Base-by-base conservation (phyloP, 2,888 invertebrate genomes). In the Polymixis lichenea region DNA sequence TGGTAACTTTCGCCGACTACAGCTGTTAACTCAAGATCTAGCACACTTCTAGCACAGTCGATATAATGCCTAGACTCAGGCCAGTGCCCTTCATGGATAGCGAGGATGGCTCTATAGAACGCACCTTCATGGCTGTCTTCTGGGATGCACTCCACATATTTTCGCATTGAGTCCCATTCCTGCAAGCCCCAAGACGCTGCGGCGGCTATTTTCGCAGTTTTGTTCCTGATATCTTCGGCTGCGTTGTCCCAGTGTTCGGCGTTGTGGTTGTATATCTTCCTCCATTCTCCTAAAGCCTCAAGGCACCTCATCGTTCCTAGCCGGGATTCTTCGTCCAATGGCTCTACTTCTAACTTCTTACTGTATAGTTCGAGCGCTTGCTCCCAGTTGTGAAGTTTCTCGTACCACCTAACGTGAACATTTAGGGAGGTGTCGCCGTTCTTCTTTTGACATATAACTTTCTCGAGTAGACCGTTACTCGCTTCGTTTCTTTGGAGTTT, bases 351-450 rank as follows among this genome's bases (percentile, higher is more conserved):
- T 72, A 98, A 94, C 90, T 98, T 98, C 78, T 98, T 97, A 80
- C 98, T 97, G 91, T 99, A 99, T 11, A 99, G 97, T 78, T 98
- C 97, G 74, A 99, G 95, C 0, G 99, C 99, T 92, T 99, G 98
- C 86, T 99, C 99, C 99, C 99, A 99, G 92, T 99, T 99, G 93
- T 99, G 99, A 3, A 99, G 95, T 93, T 99, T 99, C 93, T 99
- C 99, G 93, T 99, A 99, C 99, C 99, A 99, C 2, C 98, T 97
- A 46, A 99, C 99, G 92, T 95, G 94, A 32, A 95, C 93, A 78
- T 94, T 95, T 4, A 95, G 82, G 67, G 97, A 95, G 72, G 97
- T 97, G 80, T 97, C 97, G 0, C 97, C 97, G 9, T 97, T 97
- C 80, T 97, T 98, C 81, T 98, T 97, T 89, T 98, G 97, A 72